Evolutionary conservation across 2,797 vertebrate genomes (phyloP).

Genomic region (Sciaenops ocellatus): DNA sequence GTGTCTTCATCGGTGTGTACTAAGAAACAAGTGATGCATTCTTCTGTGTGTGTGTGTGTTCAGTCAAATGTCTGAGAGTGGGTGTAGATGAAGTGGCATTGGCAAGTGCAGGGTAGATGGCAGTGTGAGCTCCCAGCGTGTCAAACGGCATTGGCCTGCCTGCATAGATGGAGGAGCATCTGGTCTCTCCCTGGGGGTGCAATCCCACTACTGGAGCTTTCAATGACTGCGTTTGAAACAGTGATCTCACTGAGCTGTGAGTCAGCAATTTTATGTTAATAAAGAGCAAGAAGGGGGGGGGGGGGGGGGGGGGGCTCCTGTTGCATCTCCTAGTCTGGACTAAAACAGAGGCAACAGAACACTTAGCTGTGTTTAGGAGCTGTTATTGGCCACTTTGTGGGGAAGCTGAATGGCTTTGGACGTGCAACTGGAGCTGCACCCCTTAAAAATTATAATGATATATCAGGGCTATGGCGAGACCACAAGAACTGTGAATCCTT

Average conservation of each 20-base stretch:
- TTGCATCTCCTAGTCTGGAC: slow-evolving; percentile 10
- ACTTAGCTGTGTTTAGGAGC: neutral
- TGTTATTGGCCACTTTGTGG: neutral
- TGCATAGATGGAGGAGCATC: slow-evolving; percentile 44
- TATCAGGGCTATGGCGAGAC: slow-evolving; percentile 4
- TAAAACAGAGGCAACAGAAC: slow-evolving; percentile 6
- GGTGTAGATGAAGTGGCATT: slow-evolving; percentile 39
- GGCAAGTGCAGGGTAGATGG: slow-evolving; percentile 27
- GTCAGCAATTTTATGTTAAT: slow-evolving; percentile 27
- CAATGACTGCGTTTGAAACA: slow-evolving; percentile 21
- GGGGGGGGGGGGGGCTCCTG: neutral
- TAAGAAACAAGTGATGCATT: slow-evolving; percentile 11
- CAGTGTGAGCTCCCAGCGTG: slow-evolving; percentile 46
- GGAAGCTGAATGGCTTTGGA: slow-evolving; percentile 7
- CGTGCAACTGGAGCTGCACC: slow-evolving; percentile 11
- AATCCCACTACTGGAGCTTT: slow-evolving; percentile 4
- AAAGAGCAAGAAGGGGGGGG: slow-evolving; percentile 9
- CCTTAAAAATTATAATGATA: slow-evolving; percentile 19
- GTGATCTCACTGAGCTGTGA: slow-evolving; percentile 35
- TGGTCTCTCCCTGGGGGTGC: slow-evolving; percentile 49
- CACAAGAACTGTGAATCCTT: slow-evolving; percentile 9
- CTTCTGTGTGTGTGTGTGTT: neutral
- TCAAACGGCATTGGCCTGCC: slow-evolving; percentile 16
- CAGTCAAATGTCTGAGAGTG: slow-evolving; percentile 19
- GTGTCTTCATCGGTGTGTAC: neutral